These are phyloP conservation scores for Himalopsyche phryganea DNA, from an alignment of 1,140 invertebrate species.

Conservation along the genomic window DNA sequence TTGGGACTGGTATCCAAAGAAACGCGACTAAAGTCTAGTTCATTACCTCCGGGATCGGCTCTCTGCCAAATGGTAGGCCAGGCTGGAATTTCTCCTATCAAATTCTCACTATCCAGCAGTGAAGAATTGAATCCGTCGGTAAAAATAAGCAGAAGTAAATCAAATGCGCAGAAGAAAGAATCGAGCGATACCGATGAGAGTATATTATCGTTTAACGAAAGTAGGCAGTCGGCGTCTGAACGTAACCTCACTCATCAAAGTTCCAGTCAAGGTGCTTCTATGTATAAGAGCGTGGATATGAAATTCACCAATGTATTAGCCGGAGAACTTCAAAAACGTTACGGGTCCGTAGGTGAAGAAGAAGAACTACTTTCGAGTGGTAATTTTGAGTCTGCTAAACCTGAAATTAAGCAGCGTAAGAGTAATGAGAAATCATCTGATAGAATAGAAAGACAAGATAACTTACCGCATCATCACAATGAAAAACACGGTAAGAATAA, in stretches of 20 bases:
- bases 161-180: constrained; percentile 48
- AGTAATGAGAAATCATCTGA: constrained; percentile 45
- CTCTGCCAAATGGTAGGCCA: constrained; percentile 47
- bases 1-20: constrained; percentile 44
- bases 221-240: constrained; percentile 21
- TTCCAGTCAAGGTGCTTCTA: constrained; percentile 8
- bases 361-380: constrained; percentile 20
- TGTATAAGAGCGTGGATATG: constrained; percentile 21
- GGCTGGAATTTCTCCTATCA: constrained; percentile 39
- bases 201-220: constrained; percentile 31
- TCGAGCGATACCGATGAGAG: constrained; percentile 38
- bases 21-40: constrained; percentile 62
- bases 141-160: constrained; percentile 47
- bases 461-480: constrained; percentile 9
- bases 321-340: constrained; percentile 28
- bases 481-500: constrained; percentile 16
- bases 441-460: constrained; percentile 7
- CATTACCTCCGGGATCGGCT: constrained; percentile 61
- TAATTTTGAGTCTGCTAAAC: constrained; percentile 38
- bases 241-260: constrained; percentile 35
- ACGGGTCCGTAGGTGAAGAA: constrained; percentile 26
- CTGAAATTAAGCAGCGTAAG: constrained; percentile 44
- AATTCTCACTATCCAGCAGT: constrained; percentile 46
- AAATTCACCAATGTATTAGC: constrained; percentile 23
- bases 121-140: constrained; percentile 18